Evolutionary conservation across 2,113 vertebrate genomes (phyloP).

Genomic region (Pluvialis apricaria): DNA sequence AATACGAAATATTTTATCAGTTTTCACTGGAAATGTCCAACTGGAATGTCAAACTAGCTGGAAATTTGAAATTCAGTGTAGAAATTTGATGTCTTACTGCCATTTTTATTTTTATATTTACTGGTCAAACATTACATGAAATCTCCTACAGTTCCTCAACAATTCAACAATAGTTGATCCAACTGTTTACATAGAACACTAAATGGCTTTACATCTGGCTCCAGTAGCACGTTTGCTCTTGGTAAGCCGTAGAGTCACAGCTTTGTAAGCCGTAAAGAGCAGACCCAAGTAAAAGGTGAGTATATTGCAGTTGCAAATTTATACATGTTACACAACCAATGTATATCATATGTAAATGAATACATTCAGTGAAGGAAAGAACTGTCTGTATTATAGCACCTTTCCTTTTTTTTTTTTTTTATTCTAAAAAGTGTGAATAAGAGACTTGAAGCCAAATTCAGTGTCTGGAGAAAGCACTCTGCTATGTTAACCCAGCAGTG

Average conservation of each 20-base stretch:
- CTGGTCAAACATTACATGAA: background rate
- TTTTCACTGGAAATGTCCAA: background rate
- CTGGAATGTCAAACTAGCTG: background rate
- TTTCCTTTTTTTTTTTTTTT: too few species aligned
- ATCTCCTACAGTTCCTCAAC: background rate
- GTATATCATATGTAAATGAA: background rate
- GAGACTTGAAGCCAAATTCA: background rate
- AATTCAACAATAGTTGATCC: background rate
- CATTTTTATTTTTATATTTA: background rate
- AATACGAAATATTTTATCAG: background rate
- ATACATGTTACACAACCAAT: background rate
- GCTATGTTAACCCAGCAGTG: background rate
- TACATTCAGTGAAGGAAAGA: background rate
- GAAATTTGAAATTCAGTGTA: background rate
- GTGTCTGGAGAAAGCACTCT: background rate
- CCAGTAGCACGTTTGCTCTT: background rate
- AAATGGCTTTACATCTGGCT: background rate
- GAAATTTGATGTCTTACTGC: background rate
- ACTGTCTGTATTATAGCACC: background rate
- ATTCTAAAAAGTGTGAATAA: background rate
- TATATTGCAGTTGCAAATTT: background rate
- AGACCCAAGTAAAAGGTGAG: background rate
- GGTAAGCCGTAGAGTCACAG: background rate
- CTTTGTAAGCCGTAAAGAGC: background rate
- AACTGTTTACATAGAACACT: background rate